Percentiles rank a stretch among this genome's conserved stretches.
Conservation (phyloP, 2,888 invertebrate genomes). For the Athetis lepigone region DNA sequence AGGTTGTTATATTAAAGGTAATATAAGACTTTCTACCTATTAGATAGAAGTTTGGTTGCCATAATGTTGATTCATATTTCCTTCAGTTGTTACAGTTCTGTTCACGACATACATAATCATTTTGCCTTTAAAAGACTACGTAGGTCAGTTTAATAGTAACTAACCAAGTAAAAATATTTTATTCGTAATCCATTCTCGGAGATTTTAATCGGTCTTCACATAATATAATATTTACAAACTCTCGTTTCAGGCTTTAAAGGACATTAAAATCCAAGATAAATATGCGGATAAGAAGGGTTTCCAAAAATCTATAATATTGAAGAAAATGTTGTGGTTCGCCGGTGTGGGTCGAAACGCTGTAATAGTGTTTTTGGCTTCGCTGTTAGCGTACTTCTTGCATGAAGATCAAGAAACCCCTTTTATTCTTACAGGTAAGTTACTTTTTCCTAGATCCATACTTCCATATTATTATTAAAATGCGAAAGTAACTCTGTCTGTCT, state of each 20-base stretch:
- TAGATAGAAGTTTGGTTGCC: conserved; percentile 15
- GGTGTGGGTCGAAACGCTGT: conserved; percentile 93
- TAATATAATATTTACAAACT: neutral
- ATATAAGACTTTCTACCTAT: conserved; percentile 3
- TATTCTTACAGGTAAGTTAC: conserved; percentile 90
- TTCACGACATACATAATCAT: too few species aligned
- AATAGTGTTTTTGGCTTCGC: conserved; percentile 91
- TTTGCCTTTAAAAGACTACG: too few species aligned
- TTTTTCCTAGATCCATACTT: too few species aligned
- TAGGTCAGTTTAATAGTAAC: too few species aligned
- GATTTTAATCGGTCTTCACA: too few species aligned
- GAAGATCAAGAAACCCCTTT: conserved; percentile 87
- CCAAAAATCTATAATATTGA: conserved; percentile 74
- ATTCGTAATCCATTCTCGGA: too few species aligned
- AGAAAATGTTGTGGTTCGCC: conserved; percentile 91
- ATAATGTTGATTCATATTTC: too few species aligned
- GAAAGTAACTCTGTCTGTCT: too few species aligned
- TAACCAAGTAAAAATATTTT: too few species aligned
- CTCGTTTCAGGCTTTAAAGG: conserved; percentile 91
- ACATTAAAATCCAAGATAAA: conserved; percentile 79
- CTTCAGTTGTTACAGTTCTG: too few species aligned
- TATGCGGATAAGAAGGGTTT: conserved; percentile 76
- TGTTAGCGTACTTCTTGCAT: conserved; percentile 90
- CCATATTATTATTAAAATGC: too few species aligned
- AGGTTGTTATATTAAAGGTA: conserved; percentile 29